phyloP scores from a whole-genome alignment of 2,113 vertebrate species.

The Zosterops pallidus region DNA sequence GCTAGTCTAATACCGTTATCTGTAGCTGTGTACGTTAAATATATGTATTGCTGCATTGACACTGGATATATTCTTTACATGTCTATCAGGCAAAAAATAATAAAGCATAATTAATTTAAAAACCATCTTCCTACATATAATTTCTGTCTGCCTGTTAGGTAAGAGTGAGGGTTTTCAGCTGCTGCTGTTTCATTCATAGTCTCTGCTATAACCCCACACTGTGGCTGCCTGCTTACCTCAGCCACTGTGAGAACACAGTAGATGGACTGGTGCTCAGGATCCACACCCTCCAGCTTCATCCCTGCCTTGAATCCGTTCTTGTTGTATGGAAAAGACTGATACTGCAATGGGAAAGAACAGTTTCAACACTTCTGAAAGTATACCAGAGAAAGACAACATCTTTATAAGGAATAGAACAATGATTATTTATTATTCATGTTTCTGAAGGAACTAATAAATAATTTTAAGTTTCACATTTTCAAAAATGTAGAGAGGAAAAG shows the following conservation, averaged over 20 bases:
- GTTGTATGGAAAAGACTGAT: constrained; percentile 93
- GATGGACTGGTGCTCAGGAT: constrained; percentile 91
- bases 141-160: background rate
- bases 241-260: constrained; percentile 93
- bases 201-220: background rate
- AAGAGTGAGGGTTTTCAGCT: background rate
- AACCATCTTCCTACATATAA: background rate
- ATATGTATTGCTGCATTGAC: background rate
- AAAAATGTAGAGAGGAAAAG: rapidly evolving
- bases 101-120: background rate
- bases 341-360: constrained; percentile 73
- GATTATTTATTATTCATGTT: background rate
- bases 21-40: background rate
- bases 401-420: background rate
- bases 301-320: constrained; percentile 95
- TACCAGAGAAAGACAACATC: background rate
- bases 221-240: constrained; percentile 76
- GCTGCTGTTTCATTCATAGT: background rate
- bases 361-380: background rate
- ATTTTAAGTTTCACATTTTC: background rate
- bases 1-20: background rate
- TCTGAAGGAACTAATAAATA: background rate
- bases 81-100: background rate
- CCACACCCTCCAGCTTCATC: constrained; percentile 95
- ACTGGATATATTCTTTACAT: background rate